These are phyloP conservation scores for Chrysolina haemoptera DNA, from an alignment of 2,888 invertebrate species.

Conservation along the genomic window DNA sequence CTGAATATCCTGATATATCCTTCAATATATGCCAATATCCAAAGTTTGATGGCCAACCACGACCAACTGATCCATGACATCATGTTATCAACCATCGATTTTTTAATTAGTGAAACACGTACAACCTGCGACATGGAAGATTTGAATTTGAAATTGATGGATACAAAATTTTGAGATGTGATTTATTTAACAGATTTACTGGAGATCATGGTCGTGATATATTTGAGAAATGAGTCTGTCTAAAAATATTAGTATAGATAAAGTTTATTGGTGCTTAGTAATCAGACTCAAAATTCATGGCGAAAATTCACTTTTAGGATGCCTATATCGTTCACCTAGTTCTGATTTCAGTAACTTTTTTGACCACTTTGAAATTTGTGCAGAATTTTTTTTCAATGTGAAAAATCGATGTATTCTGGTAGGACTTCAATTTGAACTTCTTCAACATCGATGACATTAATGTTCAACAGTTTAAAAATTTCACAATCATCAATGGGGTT, in stretches of 20 bases:
- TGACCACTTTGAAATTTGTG: conserved; percentile 6
- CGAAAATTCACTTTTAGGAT: conserved; percentile 1
- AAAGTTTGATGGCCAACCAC: conserved; percentile 13
- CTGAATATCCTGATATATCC: conserved; percentile 10
- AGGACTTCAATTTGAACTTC: not conserved
- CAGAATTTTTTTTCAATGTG: conserved; percentile 12
- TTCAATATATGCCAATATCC: conserved; percentile 21
- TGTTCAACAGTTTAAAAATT: not conserved
- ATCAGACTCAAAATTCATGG: not conserved
- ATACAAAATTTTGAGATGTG: conserved; percentile 20
- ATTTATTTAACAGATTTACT: conserved; percentile 22
- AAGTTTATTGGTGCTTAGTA: not conserved
- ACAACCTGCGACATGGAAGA: conserved; percentile 16
- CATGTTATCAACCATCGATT: too few relatives aligned
- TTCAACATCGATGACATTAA: not conserved
- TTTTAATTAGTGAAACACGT: conserved; percentile 19
- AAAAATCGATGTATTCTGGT: conserved; percentile 11
- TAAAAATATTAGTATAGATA: conserved; percentile 7
- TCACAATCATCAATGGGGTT: not conserved
- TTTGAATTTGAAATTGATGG: conserved; percentile 18
- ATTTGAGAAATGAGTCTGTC: not conserved
- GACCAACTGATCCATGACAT: conserved; percentile 16
- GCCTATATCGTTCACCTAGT: conserved; percentile 11
- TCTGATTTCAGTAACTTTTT: conserved; percentile 14
- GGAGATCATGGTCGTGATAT: conserved; percentile 20